A percentile compares a stretch with the other conserved stretches of the same genome.
Conservation (phyloP, 2,888 invertebrate genomes). For the Lepeophtheirus nordmannii region DNA sequence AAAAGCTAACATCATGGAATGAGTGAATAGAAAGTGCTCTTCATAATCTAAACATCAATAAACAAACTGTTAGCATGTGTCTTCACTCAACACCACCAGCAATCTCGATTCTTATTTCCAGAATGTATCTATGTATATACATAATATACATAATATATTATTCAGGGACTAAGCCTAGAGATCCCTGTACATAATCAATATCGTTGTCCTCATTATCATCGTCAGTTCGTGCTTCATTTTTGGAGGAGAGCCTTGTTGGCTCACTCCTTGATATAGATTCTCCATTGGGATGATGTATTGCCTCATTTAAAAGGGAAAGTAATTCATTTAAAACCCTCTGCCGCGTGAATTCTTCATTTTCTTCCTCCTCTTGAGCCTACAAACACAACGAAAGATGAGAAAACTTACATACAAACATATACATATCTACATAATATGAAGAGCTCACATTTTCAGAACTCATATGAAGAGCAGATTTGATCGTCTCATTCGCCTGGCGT, state of each 20-base stretch:
- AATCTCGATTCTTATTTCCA: too few species aligned
- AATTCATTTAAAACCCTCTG: not conserved
- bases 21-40: too few species aligned
- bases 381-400: not conserved
- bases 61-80: too few species aligned
- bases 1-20: too few species aligned
- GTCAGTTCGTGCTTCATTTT: not conserved
- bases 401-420: not conserved
- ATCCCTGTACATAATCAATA: conserved; percentile 9
- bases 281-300: not conserved
- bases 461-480: not conserved
- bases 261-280: too few species aligned
- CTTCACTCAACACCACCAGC: too few species aligned
- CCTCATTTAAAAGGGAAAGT: not conserved
- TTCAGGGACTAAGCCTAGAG: conserved; percentile 2
- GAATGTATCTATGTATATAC: too few species aligned
- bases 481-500: not conserved
- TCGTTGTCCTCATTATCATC: not conserved
- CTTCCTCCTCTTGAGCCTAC: not conserved
- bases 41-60: too few species aligned
- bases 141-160: too few species aligned
- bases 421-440: not conserved
- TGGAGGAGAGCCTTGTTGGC: not conserved
- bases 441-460: not conserved
- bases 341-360: not conserved